phyloP scores from a whole-genome alignment of 2,113 vertebrate genomes.

The Hydropotes inermis region DNA sequence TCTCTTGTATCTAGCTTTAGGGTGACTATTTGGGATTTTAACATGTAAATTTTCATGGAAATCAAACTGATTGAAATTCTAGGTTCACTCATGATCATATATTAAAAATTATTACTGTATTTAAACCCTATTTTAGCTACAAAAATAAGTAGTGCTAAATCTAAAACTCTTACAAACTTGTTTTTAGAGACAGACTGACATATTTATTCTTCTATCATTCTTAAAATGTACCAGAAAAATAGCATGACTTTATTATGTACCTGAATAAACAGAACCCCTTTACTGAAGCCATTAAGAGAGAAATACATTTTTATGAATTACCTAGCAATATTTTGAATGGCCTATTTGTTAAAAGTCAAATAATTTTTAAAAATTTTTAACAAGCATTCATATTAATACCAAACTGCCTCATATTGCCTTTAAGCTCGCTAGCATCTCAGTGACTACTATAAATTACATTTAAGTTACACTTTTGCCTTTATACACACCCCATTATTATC shows the following conservation, averaged over 20 bases:
- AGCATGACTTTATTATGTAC: background rate
- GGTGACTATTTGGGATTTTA: background rate
- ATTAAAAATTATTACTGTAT: background rate
- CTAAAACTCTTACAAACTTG: background rate
- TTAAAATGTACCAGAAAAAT: background rate
- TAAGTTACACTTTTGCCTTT: background rate
- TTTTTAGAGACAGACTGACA: background rate
- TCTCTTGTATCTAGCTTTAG: background rate
- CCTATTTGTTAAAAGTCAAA: background rate
- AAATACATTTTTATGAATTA: background rate
- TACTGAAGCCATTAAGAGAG: background rate
- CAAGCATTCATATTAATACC: background rate
- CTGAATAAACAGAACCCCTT: background rate
- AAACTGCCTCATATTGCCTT: background rate
- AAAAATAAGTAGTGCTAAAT: background rate
- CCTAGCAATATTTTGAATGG: background rate
- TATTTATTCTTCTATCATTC: background rate
- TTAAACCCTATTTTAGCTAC: background rate
- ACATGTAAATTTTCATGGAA: background rate
- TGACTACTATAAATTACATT: background rate
- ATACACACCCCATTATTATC: background rate
- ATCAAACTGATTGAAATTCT: background rate
- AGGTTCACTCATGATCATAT: background rate
- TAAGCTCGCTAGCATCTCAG: background rate
- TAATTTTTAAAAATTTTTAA: background rate